A percentile compares a stretch with the other conserved stretches of the same genome.
These are phyloP conservation scores for Acanthopleura granulata DNA, from an alignment of 2,888 invertebrate genomes.

Conservation along the genomic window DNA sequence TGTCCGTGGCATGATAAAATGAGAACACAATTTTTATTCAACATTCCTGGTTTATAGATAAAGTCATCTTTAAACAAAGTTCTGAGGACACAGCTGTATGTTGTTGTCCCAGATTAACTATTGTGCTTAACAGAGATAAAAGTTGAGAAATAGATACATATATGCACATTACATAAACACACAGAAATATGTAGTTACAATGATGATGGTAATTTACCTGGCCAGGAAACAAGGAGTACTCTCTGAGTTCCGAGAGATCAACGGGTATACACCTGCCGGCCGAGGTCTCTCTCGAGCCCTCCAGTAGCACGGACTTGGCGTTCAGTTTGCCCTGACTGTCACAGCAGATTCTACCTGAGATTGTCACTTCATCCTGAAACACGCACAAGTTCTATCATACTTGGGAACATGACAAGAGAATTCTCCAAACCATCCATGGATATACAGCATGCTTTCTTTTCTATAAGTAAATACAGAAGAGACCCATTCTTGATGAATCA, in stretches of 20 bases:
- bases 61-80: too few relatives aligned
- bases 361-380: conserved; percentile 70
- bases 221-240: conserved; percentile 83
- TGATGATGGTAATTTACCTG: conserved; percentile 71
- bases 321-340: conserved; percentile 82
- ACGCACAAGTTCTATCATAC: background rate
- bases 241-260: conserved; percentile 73
- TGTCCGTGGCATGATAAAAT: too few relatives aligned
- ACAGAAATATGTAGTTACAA: too few relatives aligned
- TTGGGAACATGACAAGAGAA: background rate
- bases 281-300: conserved; percentile 73
- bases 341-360: conserved; percentile 82
- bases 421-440: background rate
- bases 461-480: too few relatives aligned
- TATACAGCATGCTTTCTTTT: background rate
- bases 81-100: too few relatives aligned
- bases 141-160: too few relatives aligned
- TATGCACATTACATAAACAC: too few relatives aligned
- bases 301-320: conserved; percentile 78
- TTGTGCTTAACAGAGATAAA: too few relatives aligned
- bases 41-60: too few relatives aligned
- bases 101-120: too few relatives aligned
- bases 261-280: conserved; percentile 68
- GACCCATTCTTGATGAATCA: too few relatives aligned
- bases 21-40: too few relatives aligned